These are phyloP conservation scores for Dryocosmus kuriphilus DNA, from an alignment of 2,888 invertebrate species.

Conservation along the genomic window DNA sequence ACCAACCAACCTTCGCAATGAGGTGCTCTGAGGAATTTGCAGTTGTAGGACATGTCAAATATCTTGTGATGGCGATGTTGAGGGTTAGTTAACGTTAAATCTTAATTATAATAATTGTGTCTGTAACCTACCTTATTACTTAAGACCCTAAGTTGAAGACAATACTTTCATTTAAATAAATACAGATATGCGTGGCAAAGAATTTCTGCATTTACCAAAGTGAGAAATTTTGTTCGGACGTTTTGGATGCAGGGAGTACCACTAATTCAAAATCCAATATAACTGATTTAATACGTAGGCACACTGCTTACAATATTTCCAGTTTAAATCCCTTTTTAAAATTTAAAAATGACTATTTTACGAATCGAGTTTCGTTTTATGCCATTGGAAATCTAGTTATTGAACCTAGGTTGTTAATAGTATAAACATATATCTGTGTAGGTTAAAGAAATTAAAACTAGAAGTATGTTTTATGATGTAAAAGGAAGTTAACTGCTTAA, in stretches of 20 bases:
- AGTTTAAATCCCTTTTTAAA: not conserved
- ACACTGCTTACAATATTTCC: not conserved
- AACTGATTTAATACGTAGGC: not conserved
- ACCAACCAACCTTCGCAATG: no score
- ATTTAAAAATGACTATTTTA: not conserved
- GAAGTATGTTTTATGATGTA: not conserved
- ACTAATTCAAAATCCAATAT: not conserved
- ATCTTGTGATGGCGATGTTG: constrained; percentile 74
- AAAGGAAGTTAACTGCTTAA: no score
- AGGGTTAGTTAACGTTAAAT: constrained; percentile 70
- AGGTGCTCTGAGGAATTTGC: no score
- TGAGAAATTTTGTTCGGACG: not conserved
- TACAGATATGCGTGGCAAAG: not conserved
- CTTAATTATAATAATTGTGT: constrained; percentile 10
- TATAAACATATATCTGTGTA: not conserved
- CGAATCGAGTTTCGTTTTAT: not conserved
- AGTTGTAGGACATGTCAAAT: constrained; percentile 69
- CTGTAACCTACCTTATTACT: not conserved
- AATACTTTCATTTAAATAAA: not conserved
- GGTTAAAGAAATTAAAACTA: not conserved
- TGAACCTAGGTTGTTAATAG: not conserved
- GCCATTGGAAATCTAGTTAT: not conserved
- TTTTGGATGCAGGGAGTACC: not conserved
- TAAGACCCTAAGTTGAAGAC: not conserved
- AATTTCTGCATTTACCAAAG: not conserved